Conservation (phyloP, 2,888 invertebrate species). For the Diadromus collaris region DNA sequence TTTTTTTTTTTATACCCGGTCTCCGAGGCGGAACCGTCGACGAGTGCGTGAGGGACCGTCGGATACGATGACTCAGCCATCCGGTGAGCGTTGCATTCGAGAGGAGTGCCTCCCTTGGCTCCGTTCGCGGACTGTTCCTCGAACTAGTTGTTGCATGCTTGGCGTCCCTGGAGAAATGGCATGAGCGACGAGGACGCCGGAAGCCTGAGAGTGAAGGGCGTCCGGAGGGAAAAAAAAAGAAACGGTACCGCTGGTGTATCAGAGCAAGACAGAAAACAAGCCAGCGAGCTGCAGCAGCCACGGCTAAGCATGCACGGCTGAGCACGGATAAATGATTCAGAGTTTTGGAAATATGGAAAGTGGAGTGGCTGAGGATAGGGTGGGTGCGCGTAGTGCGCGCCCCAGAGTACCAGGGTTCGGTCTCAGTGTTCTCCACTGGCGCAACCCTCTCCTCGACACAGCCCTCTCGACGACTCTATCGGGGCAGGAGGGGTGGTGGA, state of each 20-base stretch:
- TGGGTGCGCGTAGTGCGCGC: conserved; percentile 26
- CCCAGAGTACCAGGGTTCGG: conserved; percentile 22
- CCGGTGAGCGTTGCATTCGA: conserved; percentile 45
- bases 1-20: not conserved
- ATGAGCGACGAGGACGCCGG: conserved; percentile 40
- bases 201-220: conserved; percentile 36
- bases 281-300: conserved; percentile 33
- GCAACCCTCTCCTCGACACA: conserved; percentile 38
- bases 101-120: conserved; percentile 40
- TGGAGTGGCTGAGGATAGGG: conserved; percentile 67
- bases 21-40: conserved; percentile 16
- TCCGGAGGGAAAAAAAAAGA: not conserved
- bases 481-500: conserved; percentile 53
- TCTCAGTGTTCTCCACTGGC: not conserved
- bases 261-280: conserved; percentile 48
- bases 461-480: conserved; percentile 22
- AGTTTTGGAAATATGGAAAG: conserved; percentile 77
- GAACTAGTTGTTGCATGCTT: conserved; percentile 68
- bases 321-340: conserved; percentile 77
- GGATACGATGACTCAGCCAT: conserved; percentile 32
- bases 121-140: conserved; percentile 44
- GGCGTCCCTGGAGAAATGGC: conserved; percentile 61
- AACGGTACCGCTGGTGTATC: conserved; percentile 12
- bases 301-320: conserved; percentile 72
- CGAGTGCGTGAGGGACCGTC: conserved; percentile 11